Evolutionary conservation across 2,113 vertebrate species (phyloP).

Genomic region (Platysteira castanea): DNA sequence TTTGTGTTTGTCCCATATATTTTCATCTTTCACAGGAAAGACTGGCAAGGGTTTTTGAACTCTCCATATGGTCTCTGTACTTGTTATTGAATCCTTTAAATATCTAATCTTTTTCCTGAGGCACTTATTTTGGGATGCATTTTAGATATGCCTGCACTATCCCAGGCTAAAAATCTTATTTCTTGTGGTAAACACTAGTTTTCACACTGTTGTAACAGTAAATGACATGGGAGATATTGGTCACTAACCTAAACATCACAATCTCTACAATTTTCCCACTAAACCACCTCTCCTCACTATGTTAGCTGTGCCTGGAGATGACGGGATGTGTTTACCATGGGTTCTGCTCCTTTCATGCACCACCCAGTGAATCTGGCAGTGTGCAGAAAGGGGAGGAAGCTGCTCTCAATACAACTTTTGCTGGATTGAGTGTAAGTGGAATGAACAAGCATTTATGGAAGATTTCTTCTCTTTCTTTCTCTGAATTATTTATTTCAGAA

Average conservation of each 20-base stretch:
- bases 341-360: not conserved
- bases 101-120: not conserved
- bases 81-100: not conserved
- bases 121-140: not conserved
- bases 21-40: not conserved
- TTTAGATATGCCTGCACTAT: not conserved
- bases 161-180: not conserved
- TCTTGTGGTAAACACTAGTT: not conserved
- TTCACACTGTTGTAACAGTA: not conserved
- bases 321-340: not conserved
- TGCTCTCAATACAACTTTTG: not conserved
- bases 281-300: not conserved
- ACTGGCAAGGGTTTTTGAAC: not conserved
- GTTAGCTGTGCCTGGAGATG: not conserved
- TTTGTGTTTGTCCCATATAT: not conserved
- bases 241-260: not conserved
- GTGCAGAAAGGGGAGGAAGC: not conserved
- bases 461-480: not conserved
- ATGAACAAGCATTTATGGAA: not conserved
- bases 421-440: not conserved
- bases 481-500: constrained; percentile 8
- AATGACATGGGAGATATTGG: not conserved
- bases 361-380: not conserved
- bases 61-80: not conserved
- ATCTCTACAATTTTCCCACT: not conserved